Conservation (phyloP, 2,888 invertebrate genomes). For the Opisthograptis luteolata region DNA sequence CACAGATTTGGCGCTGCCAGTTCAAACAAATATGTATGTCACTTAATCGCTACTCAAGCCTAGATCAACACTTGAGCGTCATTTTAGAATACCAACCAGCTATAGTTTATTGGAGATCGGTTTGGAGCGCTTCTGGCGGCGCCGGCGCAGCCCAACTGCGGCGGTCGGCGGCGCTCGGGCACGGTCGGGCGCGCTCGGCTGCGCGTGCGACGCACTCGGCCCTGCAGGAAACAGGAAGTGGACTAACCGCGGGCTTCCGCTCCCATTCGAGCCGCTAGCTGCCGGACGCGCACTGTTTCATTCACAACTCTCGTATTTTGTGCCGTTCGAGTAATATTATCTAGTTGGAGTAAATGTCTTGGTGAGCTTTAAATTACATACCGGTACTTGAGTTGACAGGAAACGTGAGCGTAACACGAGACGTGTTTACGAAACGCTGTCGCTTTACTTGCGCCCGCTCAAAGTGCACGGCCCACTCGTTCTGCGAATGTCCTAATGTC, state of each 20-base stretch:
- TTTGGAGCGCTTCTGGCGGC: conserved; percentile 36
- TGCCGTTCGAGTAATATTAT: conserved; percentile 67
- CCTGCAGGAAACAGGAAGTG: conserved; percentile 84
- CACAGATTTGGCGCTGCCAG: no score
- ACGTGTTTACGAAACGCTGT: conserved; percentile 41
- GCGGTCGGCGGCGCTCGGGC: conserved; percentile 49
- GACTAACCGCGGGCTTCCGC: conserved; percentile 84
- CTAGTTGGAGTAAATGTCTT: conserved; percentile 27
- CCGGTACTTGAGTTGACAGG: conserved; percentile 43
- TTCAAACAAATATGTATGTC: no score
- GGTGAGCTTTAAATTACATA: conserved; percentile 49
- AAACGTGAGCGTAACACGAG: conserved; percentile 50
- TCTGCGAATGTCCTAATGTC: neutral
- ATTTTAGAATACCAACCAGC: no score
- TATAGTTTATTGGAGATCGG: conserved; percentile 22
- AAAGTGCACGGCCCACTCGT: neutral
- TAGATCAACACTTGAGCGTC: no score
- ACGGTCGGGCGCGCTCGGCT: conserved; percentile 65
- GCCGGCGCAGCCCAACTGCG: no score
- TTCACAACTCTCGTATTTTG: conserved; percentile 71
- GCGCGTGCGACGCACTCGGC: conserved; percentile 73
- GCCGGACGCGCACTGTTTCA: conserved; percentile 75
- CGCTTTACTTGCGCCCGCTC: conserved; percentile 12
- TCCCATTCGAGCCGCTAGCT: conserved; percentile 72
- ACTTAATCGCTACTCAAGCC: no score